phyloP scores from a whole-genome alignment of 2,113 vertebrate genomes.

The Todiramphus chloris region DNA sequence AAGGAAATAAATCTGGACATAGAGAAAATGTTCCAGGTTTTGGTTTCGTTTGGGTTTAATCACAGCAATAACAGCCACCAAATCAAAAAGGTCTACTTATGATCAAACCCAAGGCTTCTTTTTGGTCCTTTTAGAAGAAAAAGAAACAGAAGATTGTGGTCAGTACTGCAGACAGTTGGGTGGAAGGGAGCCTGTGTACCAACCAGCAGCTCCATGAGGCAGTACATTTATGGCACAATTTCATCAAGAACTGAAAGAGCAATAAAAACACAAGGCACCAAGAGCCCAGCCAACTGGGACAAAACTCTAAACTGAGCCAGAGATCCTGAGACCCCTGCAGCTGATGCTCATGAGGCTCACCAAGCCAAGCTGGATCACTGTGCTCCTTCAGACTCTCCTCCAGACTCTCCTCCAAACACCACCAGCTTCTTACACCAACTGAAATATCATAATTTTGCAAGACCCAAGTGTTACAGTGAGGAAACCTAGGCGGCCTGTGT shows the following conservation, averaged over 20 bases:
- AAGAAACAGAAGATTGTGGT: not conserved
- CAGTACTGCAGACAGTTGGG: not conserved
- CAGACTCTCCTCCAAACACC: not conserved
- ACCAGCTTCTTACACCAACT: not conserved
- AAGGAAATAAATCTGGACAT: not conserved
- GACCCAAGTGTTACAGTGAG: not conserved
- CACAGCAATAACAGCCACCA: not conserved
- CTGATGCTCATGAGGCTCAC: not conserved
- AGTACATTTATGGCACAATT: not conserved
- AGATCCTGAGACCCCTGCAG: not conserved
- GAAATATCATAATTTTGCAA: not conserved
- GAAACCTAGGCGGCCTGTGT: not conserved
- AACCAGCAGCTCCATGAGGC: not conserved
- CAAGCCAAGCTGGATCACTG: not conserved
- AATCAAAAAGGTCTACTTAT: not conserved
- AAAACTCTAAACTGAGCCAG: not conserved
- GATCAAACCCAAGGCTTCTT: not conserved
- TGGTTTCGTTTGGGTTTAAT: not conserved
- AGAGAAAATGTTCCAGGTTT: constrained; percentile 5
- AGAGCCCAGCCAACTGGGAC: not conserved
- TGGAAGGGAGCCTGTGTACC: not conserved
- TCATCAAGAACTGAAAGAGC: not conserved
- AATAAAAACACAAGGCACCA: not conserved
- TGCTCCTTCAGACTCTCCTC: not conserved
- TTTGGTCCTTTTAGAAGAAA: not conserved